Base-by-base conservation (phyloP, 2,797 vertebrate species). In the Notolabrus celidotus region DNA sequence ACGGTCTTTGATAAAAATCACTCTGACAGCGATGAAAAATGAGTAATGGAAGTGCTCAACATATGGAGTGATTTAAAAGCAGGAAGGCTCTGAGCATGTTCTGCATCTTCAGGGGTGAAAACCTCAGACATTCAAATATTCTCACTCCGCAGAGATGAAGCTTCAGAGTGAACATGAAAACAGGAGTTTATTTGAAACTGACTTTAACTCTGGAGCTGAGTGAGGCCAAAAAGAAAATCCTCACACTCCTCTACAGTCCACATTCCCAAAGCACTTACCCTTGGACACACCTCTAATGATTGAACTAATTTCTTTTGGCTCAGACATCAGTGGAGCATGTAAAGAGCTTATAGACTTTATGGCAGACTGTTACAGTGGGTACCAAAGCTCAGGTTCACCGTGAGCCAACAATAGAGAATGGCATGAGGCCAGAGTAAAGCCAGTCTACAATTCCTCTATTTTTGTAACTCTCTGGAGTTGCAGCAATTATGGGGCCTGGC, bases 51-150 rank as follows among this genome's bases (percentile, higher is more conserved):
- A 83, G 77, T 10, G 15, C 34, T 67, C 11, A 74, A 65, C 83
- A 83, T 50, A 86, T 78, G 65, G 63, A 67, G 46, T 5, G 11
- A 59, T 74, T 76, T 69, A 70, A 77, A 74, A 67, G 38, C 53
- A 68, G 45, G 56, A 64, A 54, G 22, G 15, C 38, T 56, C 45
- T 55, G 38, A 74, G 51, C 41, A 31, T 63, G 56, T 61, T 67
- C 33, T 41, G 41, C 23, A 51, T 75, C 74, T 66, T 29, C 19
- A 34, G 11, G 17, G 50, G 47, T 43, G 39, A 71, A 72, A 82
- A 45, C 45, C 66, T 76, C 68, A 75, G 76, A 72, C 15, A 70
- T 68, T 55, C 33, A 53, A 46, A 66, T 58, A 10, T 27, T 72
- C 60, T 67, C 56, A 57, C 71, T 77, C 71, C 71, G 60, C 54